Conservation (phyloP, 2,888 invertebrate genomes). For the Diaphora mendica region DNA sequence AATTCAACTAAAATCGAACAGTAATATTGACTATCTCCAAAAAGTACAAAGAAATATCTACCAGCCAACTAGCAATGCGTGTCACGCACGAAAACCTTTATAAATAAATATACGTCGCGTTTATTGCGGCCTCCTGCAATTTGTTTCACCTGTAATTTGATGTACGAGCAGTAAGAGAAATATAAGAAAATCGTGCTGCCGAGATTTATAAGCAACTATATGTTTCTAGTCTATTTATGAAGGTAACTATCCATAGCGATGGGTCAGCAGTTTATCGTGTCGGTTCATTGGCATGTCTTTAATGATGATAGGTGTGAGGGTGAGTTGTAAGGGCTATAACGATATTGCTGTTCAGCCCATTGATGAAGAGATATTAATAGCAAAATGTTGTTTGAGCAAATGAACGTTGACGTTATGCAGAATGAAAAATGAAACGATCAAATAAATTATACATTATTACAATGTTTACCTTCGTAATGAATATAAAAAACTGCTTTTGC, state of each 20-base stretch:
- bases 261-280: constrained; percentile 42
- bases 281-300: constrained; percentile 47
- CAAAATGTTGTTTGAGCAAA: constrained; percentile 6
- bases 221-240: constrained; percentile 44
- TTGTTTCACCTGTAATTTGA: constrained; percentile 80
- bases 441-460: not conserved
- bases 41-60: constrained; percentile 32
- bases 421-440: not conserved
- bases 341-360: constrained; percentile 3
- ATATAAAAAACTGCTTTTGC: not conserved
- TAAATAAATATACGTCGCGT: constrained; percentile 74
- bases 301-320: constrained; percentile 17
- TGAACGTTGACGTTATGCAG: not conserved
- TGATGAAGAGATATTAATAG: constrained; percentile 5
- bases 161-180: constrained; percentile 61
- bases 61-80: constrained; percentile 47
- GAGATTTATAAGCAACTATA: constrained; percentile 46
- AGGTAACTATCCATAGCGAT: constrained; percentile 38
- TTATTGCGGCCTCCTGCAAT: constrained; percentile 72
- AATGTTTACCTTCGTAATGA: not conserved
- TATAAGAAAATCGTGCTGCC: constrained; percentile 48
- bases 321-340: constrained; percentile 10
- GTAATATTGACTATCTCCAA: not conserved
- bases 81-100: constrained; percentile 65
- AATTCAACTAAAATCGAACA: not conserved